Percentiles rank a stretch among this genome's conserved stretches.
phyloP scores from a whole-genome alignment of 2,888 invertebrate genomes.

The Andrena bucephala region DNA sequence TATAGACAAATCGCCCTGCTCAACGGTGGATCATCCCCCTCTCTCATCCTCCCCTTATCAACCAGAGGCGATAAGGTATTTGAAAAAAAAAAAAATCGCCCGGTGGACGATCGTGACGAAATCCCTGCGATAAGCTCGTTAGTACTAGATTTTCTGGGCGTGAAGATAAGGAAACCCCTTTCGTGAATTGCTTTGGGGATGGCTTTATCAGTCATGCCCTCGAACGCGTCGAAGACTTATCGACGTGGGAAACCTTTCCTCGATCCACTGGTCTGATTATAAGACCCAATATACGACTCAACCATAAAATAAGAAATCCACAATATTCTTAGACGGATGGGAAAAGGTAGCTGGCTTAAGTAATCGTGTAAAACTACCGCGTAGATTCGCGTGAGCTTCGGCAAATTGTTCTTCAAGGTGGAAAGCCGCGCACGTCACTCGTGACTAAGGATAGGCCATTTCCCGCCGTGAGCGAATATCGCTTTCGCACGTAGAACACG shows the following conservation, averaged over 20 bases:
- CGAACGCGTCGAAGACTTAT: constrained; percentile 34
- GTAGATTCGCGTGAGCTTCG: neutral
- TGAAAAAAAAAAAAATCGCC: neutral
- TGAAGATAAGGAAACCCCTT: constrained; percentile 34
- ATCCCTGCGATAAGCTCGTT: constrained; percentile 4
- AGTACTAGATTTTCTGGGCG: constrained; percentile 27
- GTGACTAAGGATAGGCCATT: neutral
- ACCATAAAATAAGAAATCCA: neutral
- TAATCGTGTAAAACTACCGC: constrained; percentile 6
- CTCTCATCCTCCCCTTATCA: neutral
- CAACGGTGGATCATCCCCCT: neutral
- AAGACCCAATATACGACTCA: no score
- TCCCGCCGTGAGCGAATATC: constrained; percentile 22
- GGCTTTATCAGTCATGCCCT: constrained; percentile 31
- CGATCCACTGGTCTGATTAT: no score
- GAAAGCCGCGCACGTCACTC: constrained; percentile 37
- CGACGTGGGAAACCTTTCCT: constrained; percentile 52
- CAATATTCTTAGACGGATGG: neutral
- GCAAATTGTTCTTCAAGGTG: neutral
- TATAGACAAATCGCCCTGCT: neutral
- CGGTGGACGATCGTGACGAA: neutral
- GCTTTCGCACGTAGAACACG: constrained; percentile 14
- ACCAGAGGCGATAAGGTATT: constrained; percentile 10
- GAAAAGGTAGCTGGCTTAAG: neutral
- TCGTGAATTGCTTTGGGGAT: constrained; percentile 6